These are phyloP conservation scores for Takifugu bimaculatus DNA, from an alignment of 2,113 vertebrate species.

Conservation along the genomic window DNA sequence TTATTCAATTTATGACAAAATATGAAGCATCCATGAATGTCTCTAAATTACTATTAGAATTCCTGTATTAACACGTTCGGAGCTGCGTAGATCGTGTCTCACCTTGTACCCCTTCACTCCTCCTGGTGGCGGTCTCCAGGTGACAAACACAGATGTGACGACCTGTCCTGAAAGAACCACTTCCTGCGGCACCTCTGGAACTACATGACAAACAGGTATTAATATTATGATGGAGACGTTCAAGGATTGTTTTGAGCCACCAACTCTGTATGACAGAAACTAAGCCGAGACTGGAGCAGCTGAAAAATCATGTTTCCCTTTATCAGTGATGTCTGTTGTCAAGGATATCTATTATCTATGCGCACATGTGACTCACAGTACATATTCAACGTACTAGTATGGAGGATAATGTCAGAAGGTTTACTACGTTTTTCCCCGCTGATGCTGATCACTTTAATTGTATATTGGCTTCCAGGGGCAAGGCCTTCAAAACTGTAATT, in stretches of 20 bases:
- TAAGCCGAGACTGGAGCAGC: background rate
- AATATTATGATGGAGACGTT: background rate
- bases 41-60: background rate
- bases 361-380: background rate
- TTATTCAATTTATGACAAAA: slow-evolving; percentile 4
- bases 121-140: slow-evolving; percentile 78
- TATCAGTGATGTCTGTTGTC: too few species aligned
- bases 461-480: slow-evolving; percentile 74
- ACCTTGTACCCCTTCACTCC: slow-evolving; percentile 82
- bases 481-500: slow-evolving; percentile 70
- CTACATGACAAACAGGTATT: slow-evolving; percentile 58
- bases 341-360: background rate
- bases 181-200: slow-evolving; percentile 76
- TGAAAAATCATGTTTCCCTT: too few species aligned
- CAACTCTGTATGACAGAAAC: too few species aligned
- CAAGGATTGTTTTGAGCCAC: too few species aligned
- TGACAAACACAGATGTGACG: slow-evolving; percentile 75
- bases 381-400: slow-evolving; percentile 72
- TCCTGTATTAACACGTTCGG: background rate
- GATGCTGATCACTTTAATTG: slow-evolving; percentile 70
- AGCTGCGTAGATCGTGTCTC: slow-evolving; percentile 1
- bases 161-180: slow-evolving; percentile 75
- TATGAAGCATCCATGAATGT: background rate
- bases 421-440: slow-evolving; percentile 74
- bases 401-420: slow-evolving; percentile 59